Evolutionary conservation across 2,888 invertebrate genomes (phyloP).

Genomic region (Augochlorella aurata): DNA sequence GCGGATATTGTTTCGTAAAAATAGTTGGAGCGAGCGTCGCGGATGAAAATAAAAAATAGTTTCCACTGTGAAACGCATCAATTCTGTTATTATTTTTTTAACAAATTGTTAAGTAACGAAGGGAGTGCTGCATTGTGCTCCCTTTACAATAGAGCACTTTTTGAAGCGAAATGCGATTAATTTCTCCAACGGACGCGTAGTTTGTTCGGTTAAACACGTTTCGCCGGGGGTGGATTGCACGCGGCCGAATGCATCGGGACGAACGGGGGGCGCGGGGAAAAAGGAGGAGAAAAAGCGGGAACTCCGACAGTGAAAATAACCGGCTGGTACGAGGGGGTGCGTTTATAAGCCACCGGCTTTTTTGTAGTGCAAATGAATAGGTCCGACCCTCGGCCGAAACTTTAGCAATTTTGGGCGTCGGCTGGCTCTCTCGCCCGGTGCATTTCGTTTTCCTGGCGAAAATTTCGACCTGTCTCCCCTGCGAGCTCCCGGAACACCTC

Average conservation of each 20-base stretch:
- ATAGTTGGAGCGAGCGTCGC: background rate
- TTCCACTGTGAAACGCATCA: too few relatives aligned
- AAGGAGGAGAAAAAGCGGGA: slow-evolving; percentile 3
- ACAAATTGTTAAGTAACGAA: too few relatives aligned
- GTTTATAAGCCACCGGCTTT: slow-evolving; percentile 55
- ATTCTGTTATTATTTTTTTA: too few relatives aligned
- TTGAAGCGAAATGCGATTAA: background rate
- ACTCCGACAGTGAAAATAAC: slow-evolving; percentile 37
- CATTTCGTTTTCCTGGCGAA: slow-evolving; percentile 40
- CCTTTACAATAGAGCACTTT: background rate
- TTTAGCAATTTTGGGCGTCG: slow-evolving; percentile 59
- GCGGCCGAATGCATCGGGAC: slow-evolving; percentile 46
- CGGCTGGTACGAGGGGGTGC: slow-evolving; percentile 29
- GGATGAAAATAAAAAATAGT: too few relatives aligned
- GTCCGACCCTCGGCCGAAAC: slow-evolving; percentile 48
- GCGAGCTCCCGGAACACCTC: background rate
- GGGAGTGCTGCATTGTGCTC: background rate
- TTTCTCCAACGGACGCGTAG: background rate
- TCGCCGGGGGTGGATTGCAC: slow-evolving; percentile 39
- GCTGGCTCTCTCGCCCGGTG: slow-evolving; percentile 20
- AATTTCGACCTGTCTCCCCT: slow-evolving; percentile 21
- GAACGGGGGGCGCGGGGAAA: slow-evolving; percentile 6
- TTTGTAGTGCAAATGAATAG: slow-evolving; percentile 59
- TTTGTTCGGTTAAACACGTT: background rate
- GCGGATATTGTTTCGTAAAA: background rate